Evolutionary conservation across 2,797 vertebrate species (phyloP).

Genomic region (Sternotherus odoratus): DNA sequence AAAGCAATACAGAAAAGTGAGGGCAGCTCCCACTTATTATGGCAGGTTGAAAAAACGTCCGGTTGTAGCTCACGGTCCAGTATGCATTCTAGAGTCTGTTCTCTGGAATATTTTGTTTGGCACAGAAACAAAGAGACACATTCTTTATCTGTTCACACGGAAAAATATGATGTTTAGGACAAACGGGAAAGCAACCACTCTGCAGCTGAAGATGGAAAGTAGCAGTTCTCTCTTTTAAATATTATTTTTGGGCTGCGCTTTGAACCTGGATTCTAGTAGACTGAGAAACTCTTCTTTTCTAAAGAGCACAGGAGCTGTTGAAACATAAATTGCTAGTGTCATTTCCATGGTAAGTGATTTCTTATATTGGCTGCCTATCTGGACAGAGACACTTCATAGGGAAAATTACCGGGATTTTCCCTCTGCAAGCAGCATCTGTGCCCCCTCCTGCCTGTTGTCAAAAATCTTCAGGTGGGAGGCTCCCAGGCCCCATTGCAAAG

Average conservation of each 20-base stretch:
- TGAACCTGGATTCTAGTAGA: background rate
- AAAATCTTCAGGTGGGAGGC: background rate
- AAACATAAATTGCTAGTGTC: background rate
- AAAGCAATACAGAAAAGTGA: background rate
- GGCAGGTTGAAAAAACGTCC: background rate
- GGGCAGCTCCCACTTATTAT: background rate
- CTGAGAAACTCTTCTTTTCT: background rate
- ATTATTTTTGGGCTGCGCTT: background rate
- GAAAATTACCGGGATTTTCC: background rate
- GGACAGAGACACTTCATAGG: background rate
- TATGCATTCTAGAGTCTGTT: background rate
- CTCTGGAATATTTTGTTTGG: no score
- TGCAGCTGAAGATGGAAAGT: background rate
- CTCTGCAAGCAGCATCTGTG: background rate
- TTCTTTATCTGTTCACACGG: background rate
- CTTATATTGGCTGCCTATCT: background rate
- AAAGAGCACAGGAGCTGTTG: background rate
- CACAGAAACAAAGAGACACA: background rate
- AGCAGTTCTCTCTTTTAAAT: background rate
- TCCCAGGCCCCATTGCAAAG: background rate
- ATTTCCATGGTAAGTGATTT: background rate
- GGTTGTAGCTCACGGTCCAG: background rate
- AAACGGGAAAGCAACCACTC: background rate
- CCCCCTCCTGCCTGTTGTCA: fast-evolving
- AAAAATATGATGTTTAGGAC: background rate